Evolutionary conservation across 2,888 invertebrate genomes (phyloP), one percentile per base, ranked within the genome.

Genomic region (Morpho achilles): DNA sequence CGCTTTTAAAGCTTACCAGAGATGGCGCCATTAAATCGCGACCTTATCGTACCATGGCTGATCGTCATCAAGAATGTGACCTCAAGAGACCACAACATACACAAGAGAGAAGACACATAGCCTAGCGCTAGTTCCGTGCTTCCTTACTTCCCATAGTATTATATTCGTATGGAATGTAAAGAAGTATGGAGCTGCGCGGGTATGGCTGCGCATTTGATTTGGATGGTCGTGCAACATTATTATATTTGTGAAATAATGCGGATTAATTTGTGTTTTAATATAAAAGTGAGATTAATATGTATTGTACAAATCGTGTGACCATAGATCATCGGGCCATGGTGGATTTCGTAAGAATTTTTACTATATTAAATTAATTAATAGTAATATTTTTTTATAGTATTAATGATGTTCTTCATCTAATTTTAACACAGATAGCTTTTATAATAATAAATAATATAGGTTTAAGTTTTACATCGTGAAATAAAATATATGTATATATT

Each of bases 91-190:
- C 57, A 58, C 56, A 61, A 66, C 60, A 65, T 60, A 51, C 56
- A 55, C 75, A 82, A 83, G 77, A 82, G 50, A 63, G 80, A 83
- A 85, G 79, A 79, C 60, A 60, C 59, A 58, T 66, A 73, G 91
- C 92, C 91, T 91, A 84, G 91, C 91, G 93, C 92, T 91, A 93
- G 95, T 95, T 95, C 96, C 96, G 96, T 96, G 95, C 96, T 96
- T 96, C 96, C 95, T 96, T 96, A 96, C 96, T 96, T 96, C 95
- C 96, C 96, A 96, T 96, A 96, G 95, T 95, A 92, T 92, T 92
- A 80, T 89, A 90, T 93, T 87, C 94, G 91, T 97, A 97, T 97
- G 97, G 97, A 97, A 97, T 97, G 97, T 97, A 97, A 97, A 97
- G 97, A 97, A 97, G 96, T 97, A 96, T 96, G 96, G 96, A 95